A percentile compares a stretch with the other conserved stretches of the same genome.
Conservation (phyloP, 2,797 vertebrate species). For the Lutjanus argentimaculatus region DNA sequence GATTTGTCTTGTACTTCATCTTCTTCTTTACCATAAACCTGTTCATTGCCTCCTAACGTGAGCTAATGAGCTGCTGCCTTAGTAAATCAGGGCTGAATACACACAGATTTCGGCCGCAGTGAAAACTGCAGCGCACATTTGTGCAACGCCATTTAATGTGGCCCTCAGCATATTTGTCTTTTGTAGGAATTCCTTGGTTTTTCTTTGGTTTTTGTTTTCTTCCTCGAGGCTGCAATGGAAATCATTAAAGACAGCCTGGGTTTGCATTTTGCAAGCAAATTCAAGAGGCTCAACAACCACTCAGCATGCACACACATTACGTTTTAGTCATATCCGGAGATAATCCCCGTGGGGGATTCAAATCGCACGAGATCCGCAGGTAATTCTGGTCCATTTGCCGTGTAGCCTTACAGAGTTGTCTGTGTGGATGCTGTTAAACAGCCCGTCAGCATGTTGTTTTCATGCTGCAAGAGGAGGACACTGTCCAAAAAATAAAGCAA, state of each 20-base stretch:
- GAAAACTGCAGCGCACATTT: not conserved
- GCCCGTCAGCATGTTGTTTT: not conserved
- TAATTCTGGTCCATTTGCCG: constrained; percentile 11
- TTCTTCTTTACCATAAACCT: not conserved
- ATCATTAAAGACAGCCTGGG: not conserved
- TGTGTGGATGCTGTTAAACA: not conserved
- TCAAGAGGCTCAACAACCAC: not conserved
- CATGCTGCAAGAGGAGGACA: not conserved
- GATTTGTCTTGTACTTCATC: not conserved
- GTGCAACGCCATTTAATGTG: not conserved
- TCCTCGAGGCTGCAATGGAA: constrained; percentile 1
- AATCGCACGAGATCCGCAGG: not conserved
- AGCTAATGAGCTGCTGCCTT: not conserved
- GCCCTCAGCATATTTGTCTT: constrained; percentile 1
- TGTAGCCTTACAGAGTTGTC: not conserved
- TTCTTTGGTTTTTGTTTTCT: not conserved
- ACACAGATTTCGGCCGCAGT: not conserved
- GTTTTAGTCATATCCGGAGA: not conserved
- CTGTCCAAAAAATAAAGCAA: not conserved
- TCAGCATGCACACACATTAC: constrained; percentile 12
- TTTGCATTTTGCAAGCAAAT: constrained; percentile 36
- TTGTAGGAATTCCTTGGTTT: not conserved
- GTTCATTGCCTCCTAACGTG: not conserved
- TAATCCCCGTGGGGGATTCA: not conserved
- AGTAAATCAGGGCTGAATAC: not conserved